These are phyloP conservation scores for Melitaea cinxia DNA, from an alignment of 1,140 invertebrate species.

Conservation along the genomic window DNA sequence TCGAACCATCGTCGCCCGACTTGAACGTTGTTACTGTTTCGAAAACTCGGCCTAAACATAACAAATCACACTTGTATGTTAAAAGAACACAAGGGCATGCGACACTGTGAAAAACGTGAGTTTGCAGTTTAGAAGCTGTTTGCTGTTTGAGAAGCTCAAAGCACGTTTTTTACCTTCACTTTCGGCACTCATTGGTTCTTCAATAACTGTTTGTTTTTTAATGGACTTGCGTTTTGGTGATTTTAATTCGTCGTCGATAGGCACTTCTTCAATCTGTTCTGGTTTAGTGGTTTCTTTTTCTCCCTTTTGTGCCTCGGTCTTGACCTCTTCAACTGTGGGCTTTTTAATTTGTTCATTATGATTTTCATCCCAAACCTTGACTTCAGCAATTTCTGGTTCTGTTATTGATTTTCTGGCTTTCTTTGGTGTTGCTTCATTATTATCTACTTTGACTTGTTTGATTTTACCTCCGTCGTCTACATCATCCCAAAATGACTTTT, in stretches of 20 bases:
- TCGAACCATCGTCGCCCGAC: conserved; percentile 83
- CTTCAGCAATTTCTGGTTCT: conserved; percentile 63
- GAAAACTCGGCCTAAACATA: conserved; percentile 80
- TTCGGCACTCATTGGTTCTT: conserved; percentile 77
- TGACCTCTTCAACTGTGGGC: conserved; percentile 53
- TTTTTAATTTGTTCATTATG: conserved; percentile 62
- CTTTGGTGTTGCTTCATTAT: conserved; percentile 41
- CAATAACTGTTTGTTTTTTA: conserved; percentile 65
- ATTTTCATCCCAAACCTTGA: conserved; percentile 65
- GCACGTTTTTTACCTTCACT: conserved; percentile 75
- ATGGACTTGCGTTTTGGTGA: conserved; percentile 78
- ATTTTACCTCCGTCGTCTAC: conserved; percentile 42
- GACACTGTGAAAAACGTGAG: conserved; percentile 64
- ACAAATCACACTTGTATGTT: conserved; percentile 78
- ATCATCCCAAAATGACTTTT: conserved; percentile 74
- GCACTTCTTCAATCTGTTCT: conserved; percentile 64
- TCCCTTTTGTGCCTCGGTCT: conserved; percentile 44
- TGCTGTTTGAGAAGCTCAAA: conserved; percentile 70
- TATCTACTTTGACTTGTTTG: conserved; percentile 50
- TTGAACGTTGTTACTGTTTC: conserved; percentile 84
- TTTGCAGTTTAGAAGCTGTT: conserved; percentile 67
- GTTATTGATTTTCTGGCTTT: conserved; percentile 54
- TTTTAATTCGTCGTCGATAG: conserved; percentile 73
- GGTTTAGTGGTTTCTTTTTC: conserved; percentile 60
- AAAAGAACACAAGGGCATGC: conserved; percentile 75